Percentiles rank a stretch among this genome's conserved stretches.
These are phyloP conservation scores for Pheosia gnoma DNA, from an alignment of 2,888 invertebrate genomes.

Conservation along the genomic window DNA sequence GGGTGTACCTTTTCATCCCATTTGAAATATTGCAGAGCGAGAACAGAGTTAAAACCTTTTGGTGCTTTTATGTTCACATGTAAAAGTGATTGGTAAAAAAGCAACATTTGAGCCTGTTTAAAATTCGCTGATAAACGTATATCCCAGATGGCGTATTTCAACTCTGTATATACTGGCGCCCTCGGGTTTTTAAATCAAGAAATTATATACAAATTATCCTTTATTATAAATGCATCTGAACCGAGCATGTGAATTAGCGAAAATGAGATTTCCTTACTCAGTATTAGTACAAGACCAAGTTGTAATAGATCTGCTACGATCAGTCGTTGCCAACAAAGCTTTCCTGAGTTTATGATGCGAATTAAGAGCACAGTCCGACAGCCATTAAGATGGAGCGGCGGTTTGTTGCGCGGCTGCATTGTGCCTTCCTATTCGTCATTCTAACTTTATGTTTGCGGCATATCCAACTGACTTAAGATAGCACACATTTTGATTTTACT, in stretches of 20 bases:
- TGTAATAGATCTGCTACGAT: background rate
- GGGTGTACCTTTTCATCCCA: conserved; percentile 15
- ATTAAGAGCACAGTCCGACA: conserved; percentile 1
- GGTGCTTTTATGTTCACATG: background rate
- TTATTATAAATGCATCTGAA: no score
- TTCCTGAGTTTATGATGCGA: background rate
- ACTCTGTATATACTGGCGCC: no score
- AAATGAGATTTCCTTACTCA: background rate
- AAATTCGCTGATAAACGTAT: no score
- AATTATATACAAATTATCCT: no score
- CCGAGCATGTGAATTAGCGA: no score
- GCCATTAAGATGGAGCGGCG: conserved; percentile 1
- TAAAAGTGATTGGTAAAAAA: no score
- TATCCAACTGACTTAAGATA: background rate
- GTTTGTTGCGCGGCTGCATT: conserved; percentile 2
- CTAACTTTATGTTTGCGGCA: background rate
- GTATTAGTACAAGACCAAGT: background rate
- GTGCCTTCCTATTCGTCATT: conserved; percentile 1
- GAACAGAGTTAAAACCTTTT: conserved; percentile 24
- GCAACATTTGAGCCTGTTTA: no score
- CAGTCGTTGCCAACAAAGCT: background rate
- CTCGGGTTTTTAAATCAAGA: no score
- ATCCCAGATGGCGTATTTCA: no score
- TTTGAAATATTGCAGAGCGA: conserved; percentile 33
- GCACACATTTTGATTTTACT: no score